phyloP scores from a whole-genome alignment of 2,888 invertebrate genomes.

The Nomada flava region DNA sequence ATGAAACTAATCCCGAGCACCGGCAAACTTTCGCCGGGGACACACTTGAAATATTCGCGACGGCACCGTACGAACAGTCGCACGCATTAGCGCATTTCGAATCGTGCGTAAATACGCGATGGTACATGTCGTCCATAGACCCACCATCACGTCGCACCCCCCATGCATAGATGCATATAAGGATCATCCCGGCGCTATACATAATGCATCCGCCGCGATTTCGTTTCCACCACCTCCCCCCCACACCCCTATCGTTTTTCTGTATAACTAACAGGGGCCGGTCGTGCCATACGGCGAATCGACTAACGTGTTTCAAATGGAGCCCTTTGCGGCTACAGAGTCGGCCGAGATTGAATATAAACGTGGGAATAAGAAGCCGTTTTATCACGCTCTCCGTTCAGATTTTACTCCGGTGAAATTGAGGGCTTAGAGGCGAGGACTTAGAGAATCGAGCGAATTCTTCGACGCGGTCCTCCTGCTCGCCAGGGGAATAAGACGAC shows the following conservation, averaged over 20 bases:
- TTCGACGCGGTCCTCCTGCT: conserved; percentile 62
- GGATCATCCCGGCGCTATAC: conserved; percentile 80
- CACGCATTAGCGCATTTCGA: conserved; percentile 54
- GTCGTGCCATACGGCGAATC: conserved; percentile 59
- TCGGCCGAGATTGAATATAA: conserved; percentile 83
- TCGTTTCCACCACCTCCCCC: conserved; percentile 4
- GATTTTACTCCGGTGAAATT: conserved; percentile 82
- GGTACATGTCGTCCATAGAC: conserved; percentile 58
- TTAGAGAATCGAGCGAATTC: conserved; percentile 77
- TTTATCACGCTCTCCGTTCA: conserved; percentile 81
- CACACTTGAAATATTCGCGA: conserved; percentile 44
- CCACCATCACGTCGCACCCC: conserved; percentile 47
- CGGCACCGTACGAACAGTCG: neutral
- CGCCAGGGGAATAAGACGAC: conserved; percentile 68
- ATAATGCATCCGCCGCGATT: conserved; percentile 80
- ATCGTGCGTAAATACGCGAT: conserved; percentile 38
- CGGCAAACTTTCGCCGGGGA: conserved; percentile 36
- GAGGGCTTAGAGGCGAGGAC: conserved; percentile 79
- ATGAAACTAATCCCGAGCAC: conserved; percentile 58
- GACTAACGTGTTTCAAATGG: conserved; percentile 83
- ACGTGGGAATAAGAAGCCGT: conserved; percentile 84
- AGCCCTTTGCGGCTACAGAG: conserved; percentile 77
- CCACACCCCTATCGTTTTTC: neutral
- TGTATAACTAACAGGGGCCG: conserved; percentile 45
- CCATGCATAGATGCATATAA: conserved; percentile 81